Evolutionary conservation across 2,888 invertebrate genomes (phyloP).

Genomic region (Punctoribates punctum): DNA sequence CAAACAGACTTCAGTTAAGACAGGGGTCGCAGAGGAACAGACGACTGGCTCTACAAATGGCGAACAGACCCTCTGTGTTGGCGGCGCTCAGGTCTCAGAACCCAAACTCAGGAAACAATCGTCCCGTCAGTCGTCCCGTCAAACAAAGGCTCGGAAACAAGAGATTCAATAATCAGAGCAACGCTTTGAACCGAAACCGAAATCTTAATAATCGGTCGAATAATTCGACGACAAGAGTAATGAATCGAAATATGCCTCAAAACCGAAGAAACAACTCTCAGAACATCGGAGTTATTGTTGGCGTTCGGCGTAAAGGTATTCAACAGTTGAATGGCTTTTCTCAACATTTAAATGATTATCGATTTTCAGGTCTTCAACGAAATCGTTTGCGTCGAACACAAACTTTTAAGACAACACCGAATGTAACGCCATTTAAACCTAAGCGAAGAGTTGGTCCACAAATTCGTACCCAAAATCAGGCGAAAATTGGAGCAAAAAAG

Average conservation of each 20-base stretch:
- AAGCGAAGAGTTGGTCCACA: conserved; percentile 19
- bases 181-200: neutral
- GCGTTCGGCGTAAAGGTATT: conserved; percentile 2
- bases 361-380: neutral
- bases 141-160: conserved; percentile 30
- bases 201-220: neutral
- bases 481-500: neutral
- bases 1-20: conserved; percentile 36
- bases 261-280: neutral
- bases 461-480: neutral
- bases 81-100: conserved; percentile 45
- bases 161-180: conserved; percentile 11
- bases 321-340: neutral
- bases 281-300: neutral
- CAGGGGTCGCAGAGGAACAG: conserved; percentile 55
- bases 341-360: too few species aligned
- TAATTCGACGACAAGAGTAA: too few species aligned
- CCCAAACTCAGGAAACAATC: neutral
- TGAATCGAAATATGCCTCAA: neutral
- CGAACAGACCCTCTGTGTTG: conserved; percentile 56
- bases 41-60: conserved; percentile 58
- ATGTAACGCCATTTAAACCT: neutral
- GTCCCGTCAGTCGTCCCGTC: neutral
- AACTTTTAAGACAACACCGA: neutral
- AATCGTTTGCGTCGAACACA: neutral